These are phyloP conservation scores for Chloroclystis v-ata DNA, from an alignment of 2,888 invertebrate species.

Conservation along the genomic window DNA sequence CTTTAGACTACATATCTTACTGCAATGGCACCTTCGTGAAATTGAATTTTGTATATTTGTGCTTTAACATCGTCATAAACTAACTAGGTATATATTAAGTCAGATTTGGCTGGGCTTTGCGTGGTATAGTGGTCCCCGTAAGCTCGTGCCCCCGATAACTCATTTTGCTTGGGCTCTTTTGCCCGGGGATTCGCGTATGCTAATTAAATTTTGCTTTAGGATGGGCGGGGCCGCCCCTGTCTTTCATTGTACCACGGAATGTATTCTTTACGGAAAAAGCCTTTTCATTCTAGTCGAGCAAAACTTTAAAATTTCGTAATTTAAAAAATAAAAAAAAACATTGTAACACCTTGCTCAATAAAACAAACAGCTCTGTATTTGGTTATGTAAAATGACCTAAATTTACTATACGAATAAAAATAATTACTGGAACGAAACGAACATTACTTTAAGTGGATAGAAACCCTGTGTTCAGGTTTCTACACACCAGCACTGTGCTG, in stretches of 20 bases:
- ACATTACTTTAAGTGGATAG: too few species aligned
- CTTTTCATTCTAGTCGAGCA: neutral
- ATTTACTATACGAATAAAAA: too few species aligned
- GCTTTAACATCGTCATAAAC: too few species aligned
- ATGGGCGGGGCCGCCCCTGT: conserved; percentile 10
- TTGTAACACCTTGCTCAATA: too few species aligned
- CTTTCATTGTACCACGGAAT: conserved; percentile 9
- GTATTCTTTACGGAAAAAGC: conserved; percentile 3
- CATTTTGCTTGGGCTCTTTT: conserved; percentile 5
- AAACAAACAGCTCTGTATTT: too few species aligned
- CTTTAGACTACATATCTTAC: neutral
- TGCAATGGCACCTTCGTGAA: neutral
- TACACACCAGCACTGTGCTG: too few species aligned
- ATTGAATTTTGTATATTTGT: too few species aligned
- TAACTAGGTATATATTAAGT: conserved; percentile 7
- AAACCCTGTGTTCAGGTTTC: too few species aligned
- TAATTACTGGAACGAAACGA: too few species aligned
- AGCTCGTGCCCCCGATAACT: conserved; percentile 12
- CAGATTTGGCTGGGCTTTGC: conserved; percentile 4
- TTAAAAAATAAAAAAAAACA: neutral
- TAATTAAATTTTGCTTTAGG: conserved; percentile 33
- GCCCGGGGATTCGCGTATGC: conserved; percentile 23
- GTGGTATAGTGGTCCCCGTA: conserved; percentile 4
- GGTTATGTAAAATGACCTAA: too few species aligned
- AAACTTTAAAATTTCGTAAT: neutral